Conservation (phyloP, 2,797 vertebrate genomes). For the Halcyon smyrnensis region DNA sequence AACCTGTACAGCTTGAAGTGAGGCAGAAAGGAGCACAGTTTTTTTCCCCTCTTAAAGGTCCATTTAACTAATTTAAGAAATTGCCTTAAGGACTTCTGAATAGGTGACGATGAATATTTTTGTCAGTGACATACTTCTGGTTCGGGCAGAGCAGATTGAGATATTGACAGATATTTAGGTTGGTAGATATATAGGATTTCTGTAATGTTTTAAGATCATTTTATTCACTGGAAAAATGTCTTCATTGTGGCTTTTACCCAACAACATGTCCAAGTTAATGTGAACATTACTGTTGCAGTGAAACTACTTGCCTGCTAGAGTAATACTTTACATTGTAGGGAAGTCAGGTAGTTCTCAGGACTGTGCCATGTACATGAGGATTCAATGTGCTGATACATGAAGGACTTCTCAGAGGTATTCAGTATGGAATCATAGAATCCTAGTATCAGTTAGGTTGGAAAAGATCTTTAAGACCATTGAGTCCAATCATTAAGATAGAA, state of each 20-base stretch:
- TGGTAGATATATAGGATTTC: neutral
- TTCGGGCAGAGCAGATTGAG: neutral
- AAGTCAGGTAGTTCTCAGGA: neutral
- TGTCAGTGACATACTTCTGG: neutral
- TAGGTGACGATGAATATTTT: neutral
- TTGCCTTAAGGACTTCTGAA: neutral
- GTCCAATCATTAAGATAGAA: fast-evolving
- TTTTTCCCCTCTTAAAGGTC: neutral
- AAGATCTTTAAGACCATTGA: neutral
- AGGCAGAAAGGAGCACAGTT: neutral
- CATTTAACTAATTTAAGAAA: neutral
- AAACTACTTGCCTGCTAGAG: neutral
- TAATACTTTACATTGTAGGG: neutral
- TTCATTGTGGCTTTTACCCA: neutral
- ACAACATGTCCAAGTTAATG: fast-evolving
- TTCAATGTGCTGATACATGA: neutral
- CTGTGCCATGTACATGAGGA: neutral
- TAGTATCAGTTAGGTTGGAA: neutral
- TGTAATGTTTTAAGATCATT: neutral
- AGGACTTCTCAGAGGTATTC: neutral
- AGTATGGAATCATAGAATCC: neutral
- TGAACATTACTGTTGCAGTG: neutral
- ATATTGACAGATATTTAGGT: neutral
- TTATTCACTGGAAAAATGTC: neutral
- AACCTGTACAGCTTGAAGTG: neutral